Evolutionary conservation across 2,113 vertebrate species (phyloP).

Genomic region (Fukomys damarensis): DNA sequence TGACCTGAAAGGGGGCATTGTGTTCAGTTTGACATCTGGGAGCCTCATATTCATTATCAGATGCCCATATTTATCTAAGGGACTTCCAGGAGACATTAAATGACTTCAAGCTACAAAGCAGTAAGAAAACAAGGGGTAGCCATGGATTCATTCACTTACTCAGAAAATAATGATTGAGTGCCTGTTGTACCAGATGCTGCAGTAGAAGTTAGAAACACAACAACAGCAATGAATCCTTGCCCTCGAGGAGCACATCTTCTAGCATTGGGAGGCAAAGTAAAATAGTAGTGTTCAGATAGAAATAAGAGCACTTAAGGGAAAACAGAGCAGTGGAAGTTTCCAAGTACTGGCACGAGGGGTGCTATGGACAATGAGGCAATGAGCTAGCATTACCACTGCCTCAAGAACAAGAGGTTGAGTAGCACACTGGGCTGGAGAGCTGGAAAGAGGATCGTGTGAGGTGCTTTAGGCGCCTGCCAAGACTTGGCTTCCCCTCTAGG

Average conservation of each 20-base stretch:
- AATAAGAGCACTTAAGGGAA: neutral
- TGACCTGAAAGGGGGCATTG: neutral
- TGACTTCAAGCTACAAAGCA: neutral
- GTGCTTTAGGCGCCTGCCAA: neutral
- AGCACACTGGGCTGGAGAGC: neutral
- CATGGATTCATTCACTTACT: neutral
- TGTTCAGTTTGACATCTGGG: neutral
- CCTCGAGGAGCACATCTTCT: neutral
- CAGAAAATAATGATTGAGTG: neutral
- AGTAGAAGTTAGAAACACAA: neutral
- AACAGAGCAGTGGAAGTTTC: neutral
- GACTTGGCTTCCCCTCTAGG: neutral
- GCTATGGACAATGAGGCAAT: too few relatives aligned
- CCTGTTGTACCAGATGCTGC: neutral
- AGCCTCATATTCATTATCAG: neutral
- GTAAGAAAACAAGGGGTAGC: neutral
- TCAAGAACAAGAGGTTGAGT: rapidly evolving
- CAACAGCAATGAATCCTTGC: neutral
- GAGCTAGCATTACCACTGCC: neutral
- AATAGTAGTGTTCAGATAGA: neutral
- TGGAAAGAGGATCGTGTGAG: too few relatives aligned
- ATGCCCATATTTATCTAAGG: neutral
- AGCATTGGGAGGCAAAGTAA: neutral
- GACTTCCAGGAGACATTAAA: neutral
- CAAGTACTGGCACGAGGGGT: neutral